A percentile compares a stretch with the other conserved stretches of the same genome.
phyloP scores from a whole-genome alignment of 2,888 invertebrate species.

The Hirtodrosophila alboralis region DNA sequence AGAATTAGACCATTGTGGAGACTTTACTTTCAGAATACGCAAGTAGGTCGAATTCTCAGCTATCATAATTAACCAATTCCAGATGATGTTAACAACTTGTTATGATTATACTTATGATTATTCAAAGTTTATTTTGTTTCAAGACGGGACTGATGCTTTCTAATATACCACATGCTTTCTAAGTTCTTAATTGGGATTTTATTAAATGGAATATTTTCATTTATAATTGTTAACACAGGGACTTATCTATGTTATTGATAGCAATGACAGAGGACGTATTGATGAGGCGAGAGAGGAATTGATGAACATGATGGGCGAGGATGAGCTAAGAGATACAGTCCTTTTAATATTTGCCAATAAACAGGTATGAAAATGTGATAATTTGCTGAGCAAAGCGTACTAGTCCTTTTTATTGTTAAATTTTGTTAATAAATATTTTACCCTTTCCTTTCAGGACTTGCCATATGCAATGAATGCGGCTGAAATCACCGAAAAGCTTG shows the following conservation, averaged over 20 bases:
- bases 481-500: constrained; percentile 87
- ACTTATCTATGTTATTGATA: constrained; percentile 46
- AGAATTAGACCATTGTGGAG: constrained; percentile 99
- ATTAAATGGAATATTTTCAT: no score
- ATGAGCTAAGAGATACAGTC: constrained; percentile 99
- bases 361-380: no score
- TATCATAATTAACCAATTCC: no score
- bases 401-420: no score
- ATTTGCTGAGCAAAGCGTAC: no score
- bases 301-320: constrained; percentile 96
- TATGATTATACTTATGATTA: constrained; percentile 66
- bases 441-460: not conserved
- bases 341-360: constrained; percentile 91
- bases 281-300: no score
- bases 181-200: no score
- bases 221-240: not conserved
- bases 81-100: constrained; percentile 62
- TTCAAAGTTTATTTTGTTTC: constrained; percentile 76
- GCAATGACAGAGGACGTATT: no score
- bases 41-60: no score
- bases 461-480: constrained; percentile 91
- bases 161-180: no score
- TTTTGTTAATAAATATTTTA: not conserved
- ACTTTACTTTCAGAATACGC: constrained; percentile 87
- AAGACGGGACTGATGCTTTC: constrained; percentile 73